phyloP scores from a whole-genome alignment of 2,888 invertebrate genomes.

The Chrysolina oricalcia region DNA sequence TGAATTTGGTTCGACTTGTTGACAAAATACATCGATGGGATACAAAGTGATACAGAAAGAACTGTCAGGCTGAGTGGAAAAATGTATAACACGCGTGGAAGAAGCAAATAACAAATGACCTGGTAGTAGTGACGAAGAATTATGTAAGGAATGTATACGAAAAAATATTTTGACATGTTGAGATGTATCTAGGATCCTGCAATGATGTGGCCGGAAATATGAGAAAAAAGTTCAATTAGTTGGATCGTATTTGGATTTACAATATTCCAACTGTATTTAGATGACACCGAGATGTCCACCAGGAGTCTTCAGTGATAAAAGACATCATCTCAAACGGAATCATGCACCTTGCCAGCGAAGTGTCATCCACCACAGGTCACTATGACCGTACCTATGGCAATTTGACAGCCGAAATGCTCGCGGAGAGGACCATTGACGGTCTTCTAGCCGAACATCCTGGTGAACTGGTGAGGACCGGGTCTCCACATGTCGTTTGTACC shows the following conservation, averaged over 20 bases:
- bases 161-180: no score
- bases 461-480: constrained; percentile 92
- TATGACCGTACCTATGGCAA: constrained; percentile 73
- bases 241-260: not conserved
- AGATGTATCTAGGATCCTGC: no score
- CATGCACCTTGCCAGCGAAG: constrained; percentile 89
- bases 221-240: no score
- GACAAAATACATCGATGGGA: not conserved
- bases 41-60: not conserved
- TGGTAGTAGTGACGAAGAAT: no score
- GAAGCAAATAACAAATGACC: no score
- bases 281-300: not conserved
- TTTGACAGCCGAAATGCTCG: constrained; percentile 92
- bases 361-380: constrained; percentile 79
- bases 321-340: constrained; percentile 54
- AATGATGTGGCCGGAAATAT: no score
- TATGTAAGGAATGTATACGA: no score
- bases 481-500: constrained; percentile 96
- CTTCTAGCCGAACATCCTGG: constrained; percentile 93
- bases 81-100: no score
- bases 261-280: not conserved
- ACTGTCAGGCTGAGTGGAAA: not conserved
- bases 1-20: not conserved
- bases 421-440: constrained; percentile 89
- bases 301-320: not conserved